Conservation (phyloP, 2,113 vertebrate genomes). For the Malurus melanocephalus region DNA sequence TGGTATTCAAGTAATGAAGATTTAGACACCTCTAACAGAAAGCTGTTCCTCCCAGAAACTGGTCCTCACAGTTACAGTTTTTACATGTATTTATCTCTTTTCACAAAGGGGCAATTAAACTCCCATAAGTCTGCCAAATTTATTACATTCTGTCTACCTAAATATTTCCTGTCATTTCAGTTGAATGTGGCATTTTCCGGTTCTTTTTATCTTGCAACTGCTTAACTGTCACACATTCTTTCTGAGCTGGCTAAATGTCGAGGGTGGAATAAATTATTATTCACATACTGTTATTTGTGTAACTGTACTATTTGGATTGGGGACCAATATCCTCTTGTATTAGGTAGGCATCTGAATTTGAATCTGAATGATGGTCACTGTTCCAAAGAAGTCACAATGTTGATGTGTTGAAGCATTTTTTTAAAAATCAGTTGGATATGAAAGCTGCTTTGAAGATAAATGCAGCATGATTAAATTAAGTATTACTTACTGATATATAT, state of each 20-base stretch:
- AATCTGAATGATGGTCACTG: conserved; percentile 29
- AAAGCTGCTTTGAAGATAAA: conserved; percentile 49
- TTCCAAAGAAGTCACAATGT: not conserved
- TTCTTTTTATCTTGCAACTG: conserved; percentile 59
- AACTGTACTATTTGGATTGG: conserved; percentile 25
- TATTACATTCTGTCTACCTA: conserved; percentile 56
- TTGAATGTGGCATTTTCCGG: conserved; percentile 59
- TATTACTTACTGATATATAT: conserved; percentile 52
- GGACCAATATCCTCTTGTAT: not conserved
- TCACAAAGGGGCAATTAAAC: conserved; percentile 47
- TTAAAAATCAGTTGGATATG: not conserved
- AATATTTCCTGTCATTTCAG: conserved; percentile 61
- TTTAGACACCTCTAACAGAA: not conserved
- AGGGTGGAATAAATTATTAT: conserved; percentile 52
- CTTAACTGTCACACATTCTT: conserved; percentile 39
- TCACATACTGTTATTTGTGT: conserved; percentile 47
- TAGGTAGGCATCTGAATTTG: not conserved
- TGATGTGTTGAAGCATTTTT: not conserved
- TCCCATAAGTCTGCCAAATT: conserved; percentile 49
- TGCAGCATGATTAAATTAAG: conserved; percentile 32
- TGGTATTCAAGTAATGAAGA: not conserved
- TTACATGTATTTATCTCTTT: conserved; percentile 22
- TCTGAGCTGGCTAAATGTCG: conserved; percentile 49
- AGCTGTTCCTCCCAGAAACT: not conserved
- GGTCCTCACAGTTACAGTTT: not conserved